A percentile compares a stretch with the other conserved stretches of the same genome.
These are phyloP conservation scores for Forbesichthys papilliferus DNA, from an alignment of 2,113 vertebrate species.

Conservation along the genomic window DNA sequence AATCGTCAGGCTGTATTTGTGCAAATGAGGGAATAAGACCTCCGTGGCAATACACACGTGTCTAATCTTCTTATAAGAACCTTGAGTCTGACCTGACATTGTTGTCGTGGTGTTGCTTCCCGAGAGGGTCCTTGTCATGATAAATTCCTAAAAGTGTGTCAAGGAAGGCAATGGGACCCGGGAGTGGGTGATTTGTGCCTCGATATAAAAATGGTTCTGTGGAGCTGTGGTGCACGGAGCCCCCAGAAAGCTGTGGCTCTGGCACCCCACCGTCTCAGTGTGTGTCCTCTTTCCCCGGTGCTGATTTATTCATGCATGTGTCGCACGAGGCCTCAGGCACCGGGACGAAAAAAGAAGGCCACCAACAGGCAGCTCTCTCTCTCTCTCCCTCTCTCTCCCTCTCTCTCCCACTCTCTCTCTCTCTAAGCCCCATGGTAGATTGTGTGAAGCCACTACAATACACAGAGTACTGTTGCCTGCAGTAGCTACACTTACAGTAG, in stretches of 20 bases:
- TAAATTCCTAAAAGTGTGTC: constrained; percentile 41
- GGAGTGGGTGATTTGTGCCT: constrained; percentile 29
- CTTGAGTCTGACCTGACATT: constrained; percentile 33
- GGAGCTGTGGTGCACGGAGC: constrained; percentile 28
- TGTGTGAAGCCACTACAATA: no score
- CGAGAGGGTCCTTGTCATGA: constrained; percentile 30
- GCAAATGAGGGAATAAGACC: constrained; percentile 6
- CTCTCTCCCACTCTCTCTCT: neutral
- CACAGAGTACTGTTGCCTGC: no score
- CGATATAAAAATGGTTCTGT: constrained; percentile 24
- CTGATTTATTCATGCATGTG: constrained; percentile 63
- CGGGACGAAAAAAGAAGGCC: constrained; percentile 41
- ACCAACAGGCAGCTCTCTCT: constrained; percentile 35
- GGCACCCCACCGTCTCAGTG: constrained; percentile 29
- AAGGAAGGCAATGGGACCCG: constrained; percentile 9
- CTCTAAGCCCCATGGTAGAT: neutral
- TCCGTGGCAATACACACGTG: constrained; percentile 2
- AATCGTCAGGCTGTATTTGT: neutral
- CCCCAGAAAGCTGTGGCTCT: constrained; percentile 26
- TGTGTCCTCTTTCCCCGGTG: constrained; percentile 46
- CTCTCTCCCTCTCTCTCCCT: neutral
- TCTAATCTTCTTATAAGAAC: constrained; percentile 37
- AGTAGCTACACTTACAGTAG: neutral
- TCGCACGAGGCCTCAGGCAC: constrained; percentile 42
- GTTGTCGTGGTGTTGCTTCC: constrained; percentile 15